Percentiles rank a stretch among this genome's conserved stretches.
Conservation (phyloP, 2,888 invertebrate genomes). For the Idaea biselata region DNA sequence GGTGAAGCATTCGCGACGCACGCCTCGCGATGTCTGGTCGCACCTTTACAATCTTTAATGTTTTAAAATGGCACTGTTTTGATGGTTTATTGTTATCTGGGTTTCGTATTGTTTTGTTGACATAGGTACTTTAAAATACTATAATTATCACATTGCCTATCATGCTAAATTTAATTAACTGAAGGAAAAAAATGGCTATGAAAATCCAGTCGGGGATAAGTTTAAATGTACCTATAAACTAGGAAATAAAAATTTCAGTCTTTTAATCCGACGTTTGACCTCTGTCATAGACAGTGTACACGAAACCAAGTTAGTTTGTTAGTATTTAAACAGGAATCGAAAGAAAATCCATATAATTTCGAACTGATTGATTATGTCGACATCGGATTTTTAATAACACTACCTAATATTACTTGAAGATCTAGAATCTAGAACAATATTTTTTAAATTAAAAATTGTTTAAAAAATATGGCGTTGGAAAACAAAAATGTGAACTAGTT, state of each 20-base stretch:
- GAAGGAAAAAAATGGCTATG: slow-evolving; percentile 49
- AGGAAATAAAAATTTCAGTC: slow-evolving; percentile 69
- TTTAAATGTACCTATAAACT: slow-evolving; percentile 41
- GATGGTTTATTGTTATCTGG: slow-evolving; percentile 18
- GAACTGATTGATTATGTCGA: slow-evolving; percentile 47
- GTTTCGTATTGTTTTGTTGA: slow-evolving; percentile 48
- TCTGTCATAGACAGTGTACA: slow-evolving; percentile 16
- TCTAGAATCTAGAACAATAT: neutral
- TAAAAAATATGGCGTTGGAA: neutral
- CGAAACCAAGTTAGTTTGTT: neutral
- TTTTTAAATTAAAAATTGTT: slow-evolving; percentile 46
- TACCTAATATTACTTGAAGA: neutral
- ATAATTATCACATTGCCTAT: slow-evolving; percentile 68
- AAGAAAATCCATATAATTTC: neutral
- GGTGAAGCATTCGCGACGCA: too few relatives aligned
- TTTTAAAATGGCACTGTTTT: slow-evolving; percentile 63
- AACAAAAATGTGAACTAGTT: too few relatives aligned
- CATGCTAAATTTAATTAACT: slow-evolving; percentile 54
- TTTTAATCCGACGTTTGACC: slow-evolving; percentile 62
- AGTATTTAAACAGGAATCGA: neutral
- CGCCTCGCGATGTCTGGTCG: too few relatives aligned
- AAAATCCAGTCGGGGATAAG: slow-evolving; percentile 61
- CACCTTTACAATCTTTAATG: slow-evolving; percentile 42
- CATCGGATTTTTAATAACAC: slow-evolving; percentile 47
- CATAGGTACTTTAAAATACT: slow-evolving; percentile 56